Conservation (phyloP, 2,797 vertebrate species). For the Melanotaenia maccullochi region DNA sequence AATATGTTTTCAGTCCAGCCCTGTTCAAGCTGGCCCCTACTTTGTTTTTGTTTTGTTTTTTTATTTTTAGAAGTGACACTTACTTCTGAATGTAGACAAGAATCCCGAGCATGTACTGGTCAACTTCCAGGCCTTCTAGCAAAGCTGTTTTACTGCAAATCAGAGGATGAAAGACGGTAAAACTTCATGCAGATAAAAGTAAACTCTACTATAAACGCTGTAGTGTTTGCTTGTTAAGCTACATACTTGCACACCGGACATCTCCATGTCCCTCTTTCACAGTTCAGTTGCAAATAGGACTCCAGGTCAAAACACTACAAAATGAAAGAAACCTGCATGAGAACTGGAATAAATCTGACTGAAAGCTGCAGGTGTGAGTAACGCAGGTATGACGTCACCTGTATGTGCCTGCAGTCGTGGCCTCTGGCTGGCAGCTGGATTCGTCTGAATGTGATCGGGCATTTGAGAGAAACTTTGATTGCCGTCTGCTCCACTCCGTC, state of each 20-base stretch:
- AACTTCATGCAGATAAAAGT: not conserved
- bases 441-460: constrained; percentile 95
- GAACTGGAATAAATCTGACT: not conserved
- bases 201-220: not conserved
- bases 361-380: not conserved
- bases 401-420: constrained; percentile 95
- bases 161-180: not conserved
- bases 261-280: constrained; percentile 95
- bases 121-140: constrained; percentile 94
- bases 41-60: too few relatives aligned
- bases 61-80: constrained; percentile 49
- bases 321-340: not conserved
- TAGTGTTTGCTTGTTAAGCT: fast-evolving
- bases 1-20: not conserved
- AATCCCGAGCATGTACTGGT: constrained; percentile 97
- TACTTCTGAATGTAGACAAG: constrained; percentile 96
- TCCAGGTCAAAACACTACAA: constrained; percentile 94
- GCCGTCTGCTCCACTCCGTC: constrained; percentile 96
- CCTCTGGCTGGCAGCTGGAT: constrained; percentile 96
- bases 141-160: constrained; percentile 91
- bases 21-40: not conserved
- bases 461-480: constrained; percentile 97
- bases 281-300: constrained; percentile 96
- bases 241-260: constrained; percentile 98
- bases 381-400: constrained; percentile 60